Base-by-base conservation (phyloP, 2,113 vertebrate genomes). In the Pelecanoides urinatrix region DNA sequence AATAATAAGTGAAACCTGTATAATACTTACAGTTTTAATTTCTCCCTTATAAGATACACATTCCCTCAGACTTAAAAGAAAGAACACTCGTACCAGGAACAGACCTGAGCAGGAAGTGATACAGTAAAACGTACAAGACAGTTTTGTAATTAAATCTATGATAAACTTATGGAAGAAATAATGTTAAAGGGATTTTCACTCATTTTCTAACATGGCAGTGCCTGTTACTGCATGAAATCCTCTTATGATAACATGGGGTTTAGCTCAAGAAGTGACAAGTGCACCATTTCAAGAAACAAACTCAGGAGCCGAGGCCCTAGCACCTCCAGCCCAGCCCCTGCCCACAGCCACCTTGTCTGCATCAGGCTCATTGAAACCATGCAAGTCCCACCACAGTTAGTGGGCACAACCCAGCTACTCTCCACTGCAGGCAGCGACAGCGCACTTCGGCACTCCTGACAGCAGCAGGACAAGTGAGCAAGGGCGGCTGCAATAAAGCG, bases 381-480 rank as follows among this genome's bases (percentile, higher is more conserved):
- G 0, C 1, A 2, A 22, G 34, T 32, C 11, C 29, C 78, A 38
- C 5, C 38, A 4, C 23, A 5, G 34, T 2, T 42, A 20, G 34
- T 0, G 0, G 15, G 47, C 47, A 58, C 45, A 47, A 4, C 23
- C 30, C 55, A 25, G 40, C 22, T 2, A 0, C 34, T 16, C 50
- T 13, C 13, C 20, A 0, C 6, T 5, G n/a, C 11, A 6, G 30
- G 10, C 63, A 42, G 85, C 4, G 0, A 29, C 1, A 4, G 9
- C 2, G 61, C 4, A 1, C 10, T 3, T 3, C 34, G 32, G 56
- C 3, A 0, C n/a, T 16, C 27, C 50, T 1, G 0, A 4, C 13
- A n/a, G 40, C 55, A 22, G 45, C 34, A 21, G 17, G 26, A 52
- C 47, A 27, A 38, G 78, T 5, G 1, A 18, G 36, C 34, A 20